Evolutionary conservation across 2,797 vertebrate genomes (phyloP), one percentile per base, ranked within the genome.

Genomic region (Platalea minor): DNA sequence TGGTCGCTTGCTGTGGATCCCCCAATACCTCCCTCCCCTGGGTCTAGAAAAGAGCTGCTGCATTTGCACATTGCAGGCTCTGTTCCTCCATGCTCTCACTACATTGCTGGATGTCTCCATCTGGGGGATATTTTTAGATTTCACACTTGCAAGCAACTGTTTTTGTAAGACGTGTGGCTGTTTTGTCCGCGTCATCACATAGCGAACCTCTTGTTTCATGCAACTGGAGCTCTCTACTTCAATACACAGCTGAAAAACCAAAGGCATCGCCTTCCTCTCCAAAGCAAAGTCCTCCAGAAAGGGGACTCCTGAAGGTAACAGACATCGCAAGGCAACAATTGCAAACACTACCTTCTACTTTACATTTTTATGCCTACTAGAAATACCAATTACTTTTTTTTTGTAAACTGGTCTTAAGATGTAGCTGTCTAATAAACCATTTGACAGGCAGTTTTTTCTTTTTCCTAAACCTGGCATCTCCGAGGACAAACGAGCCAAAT

Each of bases 221-320:
- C 73, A 87, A 39, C 45, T 68, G 39, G n/a, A 74, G 74, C 20
- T 0, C 0, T 33, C 28, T 59, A 50, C n/a, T 64, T 83, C 37
- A 83, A 39, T 28, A 20, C 11, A 24, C 25, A 51, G 11, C 13
- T 78, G 69, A 54, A 89, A 85, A 93, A 53, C 15, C 17, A 26
- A 57, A 86, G 56, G 35, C 12, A 45, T 43, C 10, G 7, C 50
- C 43, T 70, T 56, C 61, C 6, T 74, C 61, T 80, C 45, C 61
- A 61, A 89, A 89, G n/a, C 41, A 75, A 81, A 81, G 54, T 84
- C 82, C 16, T 90, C 45, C 53, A 80, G 85, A 91, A 74, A 57
- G 53, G 56, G 1, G 5, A 29, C 35, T 82, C 56, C 56, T 83
- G 48, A 68, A 89, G 33, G 35, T 13, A 72, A 63, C 48, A 48